Percentiles rank a stretch among this genome's conserved stretches.
These are phyloP conservation scores for Tiliacea citrago DNA, from an alignment of 2,888 invertebrate genomes.

Conservation along the genomic window DNA sequence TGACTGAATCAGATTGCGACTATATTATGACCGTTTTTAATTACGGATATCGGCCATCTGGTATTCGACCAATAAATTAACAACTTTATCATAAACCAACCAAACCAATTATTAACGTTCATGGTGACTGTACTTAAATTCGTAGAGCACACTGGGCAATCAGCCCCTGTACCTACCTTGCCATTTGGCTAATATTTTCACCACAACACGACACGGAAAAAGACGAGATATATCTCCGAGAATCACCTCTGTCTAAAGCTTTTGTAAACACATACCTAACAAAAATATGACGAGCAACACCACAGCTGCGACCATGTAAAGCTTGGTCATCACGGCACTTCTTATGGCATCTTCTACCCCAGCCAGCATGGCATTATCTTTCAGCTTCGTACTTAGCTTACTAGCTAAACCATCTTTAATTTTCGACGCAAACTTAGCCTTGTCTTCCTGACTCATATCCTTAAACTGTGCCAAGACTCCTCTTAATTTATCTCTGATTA, in stretches of 20 bases:
- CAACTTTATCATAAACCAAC: not conserved
- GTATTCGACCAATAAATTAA: not conserved
- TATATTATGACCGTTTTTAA: not conserved
- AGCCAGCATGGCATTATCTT: conserved; percentile 74
- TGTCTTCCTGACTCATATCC: conserved; percentile 78
- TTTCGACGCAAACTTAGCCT: conserved; percentile 76
- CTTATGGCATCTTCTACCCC: conserved; percentile 79
- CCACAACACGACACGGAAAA: not conserved
- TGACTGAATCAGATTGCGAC: not conserved
- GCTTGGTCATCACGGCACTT: conserved; percentile 75
- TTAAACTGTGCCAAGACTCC: conserved; percentile 78
- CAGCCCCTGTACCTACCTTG: not conserved
- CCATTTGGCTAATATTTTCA: not conserved
- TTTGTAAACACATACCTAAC: conserved; percentile 72
- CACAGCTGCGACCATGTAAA: conserved; percentile 76
- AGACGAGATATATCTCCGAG: no score
- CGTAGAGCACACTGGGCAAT: not conserved
- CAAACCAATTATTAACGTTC: not conserved
- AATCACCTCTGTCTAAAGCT: no score
- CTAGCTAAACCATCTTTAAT: conserved; percentile 80
- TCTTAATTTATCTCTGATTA: conserved; percentile 76
- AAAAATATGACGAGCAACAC: conserved; percentile 78
- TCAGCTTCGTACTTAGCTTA: conserved; percentile 75
- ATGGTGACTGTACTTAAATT: not conserved
- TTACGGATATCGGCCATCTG: no score